Evolutionary conservation across 2,888 invertebrate species (phyloP).

Genomic region (Muschampia staudingeri): DNA sequence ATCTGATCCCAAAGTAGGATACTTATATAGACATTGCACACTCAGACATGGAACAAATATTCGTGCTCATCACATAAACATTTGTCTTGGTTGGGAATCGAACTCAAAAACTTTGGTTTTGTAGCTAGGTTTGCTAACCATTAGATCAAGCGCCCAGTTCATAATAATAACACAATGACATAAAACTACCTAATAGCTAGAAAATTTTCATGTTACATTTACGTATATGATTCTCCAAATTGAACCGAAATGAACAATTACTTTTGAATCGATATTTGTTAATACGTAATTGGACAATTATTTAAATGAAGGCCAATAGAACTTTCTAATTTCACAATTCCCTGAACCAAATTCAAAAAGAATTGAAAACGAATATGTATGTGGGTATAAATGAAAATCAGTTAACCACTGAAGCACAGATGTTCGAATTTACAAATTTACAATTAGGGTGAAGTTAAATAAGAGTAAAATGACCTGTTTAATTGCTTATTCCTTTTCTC

Average conservation of each 20-base stretch:
- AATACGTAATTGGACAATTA: neutral
- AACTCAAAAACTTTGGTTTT: no score
- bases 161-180: no score
- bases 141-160: no score
- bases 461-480: neutral
- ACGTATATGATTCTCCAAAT: no score
- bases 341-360: neutral
- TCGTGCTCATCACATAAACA: no score
- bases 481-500: no score
- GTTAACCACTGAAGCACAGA: slow-evolving; percentile 1
- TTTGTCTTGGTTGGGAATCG: no score
- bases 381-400: neutral
- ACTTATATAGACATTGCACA: no score
- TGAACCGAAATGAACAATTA: neutral
- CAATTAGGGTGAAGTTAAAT: slow-evolving; percentile 5
- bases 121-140: no score
- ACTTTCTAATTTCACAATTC: slow-evolving; percentile 29
- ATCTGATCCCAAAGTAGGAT: no score
- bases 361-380: slow-evolving; percentile 18
- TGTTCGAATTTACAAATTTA: neutral
- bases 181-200: no score
- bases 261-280: neutral
- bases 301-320: neutral
- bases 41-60: no score
- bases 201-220: neutral